A percentile compares a stretch with the other conserved stretches of the same genome.
These are phyloP conservation scores for Lethenteron camtschaticum DNA, from an alignment of 2,113 vertebrate species.

Conservation along the genomic window DNA sequence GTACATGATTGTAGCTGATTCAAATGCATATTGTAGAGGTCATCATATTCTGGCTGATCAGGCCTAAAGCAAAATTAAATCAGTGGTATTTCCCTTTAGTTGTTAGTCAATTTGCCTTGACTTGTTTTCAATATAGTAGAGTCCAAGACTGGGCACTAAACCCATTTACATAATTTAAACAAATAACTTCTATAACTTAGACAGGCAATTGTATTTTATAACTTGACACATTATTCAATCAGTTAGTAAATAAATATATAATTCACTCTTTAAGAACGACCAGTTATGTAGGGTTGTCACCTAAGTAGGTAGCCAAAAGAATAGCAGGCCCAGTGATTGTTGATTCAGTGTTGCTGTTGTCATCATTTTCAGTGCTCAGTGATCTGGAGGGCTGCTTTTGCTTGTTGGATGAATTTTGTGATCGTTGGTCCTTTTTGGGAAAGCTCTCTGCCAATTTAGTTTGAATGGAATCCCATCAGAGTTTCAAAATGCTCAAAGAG, in stretches of 20 bases:
- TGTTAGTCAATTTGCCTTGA: background rate
- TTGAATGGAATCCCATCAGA: slow-evolving; percentile 3
- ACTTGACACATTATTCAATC: slow-evolving; percentile 6
- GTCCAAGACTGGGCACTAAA: slow-evolving; percentile 4
- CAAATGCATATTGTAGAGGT: slow-evolving; percentile 3
- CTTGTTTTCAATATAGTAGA: slow-evolving; percentile 6
- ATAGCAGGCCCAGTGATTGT: background rate
- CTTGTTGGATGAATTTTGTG: slow-evolving; percentile 6
- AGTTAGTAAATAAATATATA: background rate
- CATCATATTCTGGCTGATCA: too few species aligned
- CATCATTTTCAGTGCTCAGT: slow-evolving; percentile 6
- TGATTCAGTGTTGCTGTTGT: slow-evolving; percentile 7
- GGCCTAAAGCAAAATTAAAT: too few species aligned
- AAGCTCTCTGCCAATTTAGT: slow-evolving; percentile 11
- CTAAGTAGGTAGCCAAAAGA: slow-evolving; percentile 5
- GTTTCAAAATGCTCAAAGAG: slow-evolving; percentile 10
- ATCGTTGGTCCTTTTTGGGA: slow-evolving; percentile 9
- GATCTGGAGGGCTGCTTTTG: slow-evolving; percentile 1
- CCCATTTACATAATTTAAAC: too few species aligned
- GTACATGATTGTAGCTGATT: slow-evolving; percentile 2
- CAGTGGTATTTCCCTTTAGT: background rate
- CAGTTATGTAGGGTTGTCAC: background rate
- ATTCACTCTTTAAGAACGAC: background rate
- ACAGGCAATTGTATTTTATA: background rate
- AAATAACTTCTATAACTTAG: too few species aligned